Percentiles rank a stretch among this genome's conserved stretches.
These are phyloP conservation scores for Lamellibrachia satsuma DNA, from an alignment of 2,888 invertebrate genomes.

Conservation along the genomic window DNA sequence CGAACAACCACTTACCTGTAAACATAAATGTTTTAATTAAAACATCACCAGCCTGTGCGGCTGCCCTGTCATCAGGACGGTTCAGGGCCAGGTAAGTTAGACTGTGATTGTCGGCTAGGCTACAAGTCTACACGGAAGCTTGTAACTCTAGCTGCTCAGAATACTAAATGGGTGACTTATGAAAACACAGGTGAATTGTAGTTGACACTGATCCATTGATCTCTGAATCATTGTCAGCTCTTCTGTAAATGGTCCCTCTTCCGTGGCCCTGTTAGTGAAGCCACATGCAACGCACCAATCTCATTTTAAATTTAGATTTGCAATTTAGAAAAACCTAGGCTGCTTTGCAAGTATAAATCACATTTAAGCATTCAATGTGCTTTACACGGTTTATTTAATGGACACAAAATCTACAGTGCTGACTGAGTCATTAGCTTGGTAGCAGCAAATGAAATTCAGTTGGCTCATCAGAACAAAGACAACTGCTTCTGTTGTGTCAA, in stretches of 20 bases:
- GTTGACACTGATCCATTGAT: not conserved
- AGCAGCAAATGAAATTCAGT: not conserved
- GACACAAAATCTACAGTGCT: not conserved
- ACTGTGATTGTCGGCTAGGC: not conserved
- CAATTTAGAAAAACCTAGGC: not conserved
- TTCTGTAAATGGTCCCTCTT: not conserved
- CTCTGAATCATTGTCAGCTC: not conserved
- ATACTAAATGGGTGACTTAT: not conserved
- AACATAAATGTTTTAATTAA: slow-evolving; percentile 4
- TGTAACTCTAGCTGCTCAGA: not conserved
- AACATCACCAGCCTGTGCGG: not conserved
- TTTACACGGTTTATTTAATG: slow-evolving; percentile 4
- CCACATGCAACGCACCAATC: not conserved
- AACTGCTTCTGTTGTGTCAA: not conserved
- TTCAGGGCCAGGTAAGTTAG: not conserved
- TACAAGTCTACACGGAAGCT: not conserved
- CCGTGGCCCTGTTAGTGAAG: not conserved
- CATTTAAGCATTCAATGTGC: not conserved
- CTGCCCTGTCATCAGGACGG: not conserved
- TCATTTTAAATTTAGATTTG: slow-evolving; percentile 5
- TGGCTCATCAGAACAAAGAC: not conserved
- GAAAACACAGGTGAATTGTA: not conserved
- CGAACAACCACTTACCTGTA: not conserved
- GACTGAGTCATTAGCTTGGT: not conserved
- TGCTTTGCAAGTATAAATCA: not conserved